Conservation (phyloP, 2,797 vertebrate genomes). For the Garrulus glandarius region DNA sequence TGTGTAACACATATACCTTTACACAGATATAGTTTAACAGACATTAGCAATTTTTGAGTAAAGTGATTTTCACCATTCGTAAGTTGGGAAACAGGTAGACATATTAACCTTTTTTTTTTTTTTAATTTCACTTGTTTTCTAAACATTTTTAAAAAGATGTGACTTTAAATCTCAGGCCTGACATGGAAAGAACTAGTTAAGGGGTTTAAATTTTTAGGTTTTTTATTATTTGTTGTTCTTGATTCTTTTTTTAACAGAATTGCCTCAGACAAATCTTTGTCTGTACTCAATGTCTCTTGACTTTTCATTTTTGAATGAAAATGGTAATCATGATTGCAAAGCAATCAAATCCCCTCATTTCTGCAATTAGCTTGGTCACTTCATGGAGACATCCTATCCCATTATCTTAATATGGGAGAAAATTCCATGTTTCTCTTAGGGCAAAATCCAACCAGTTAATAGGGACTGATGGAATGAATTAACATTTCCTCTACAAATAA, state of each 20-base stretch:
- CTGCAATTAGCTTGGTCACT: background rate
- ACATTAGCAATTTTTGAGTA: background rate
- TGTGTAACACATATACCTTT: background rate
- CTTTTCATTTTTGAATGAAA: background rate
- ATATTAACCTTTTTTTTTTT: background rate
- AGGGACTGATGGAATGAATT: background rate
- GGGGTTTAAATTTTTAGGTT: fast-evolving
- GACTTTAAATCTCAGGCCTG: background rate
- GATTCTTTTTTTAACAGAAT: background rate
- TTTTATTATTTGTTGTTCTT: background rate
- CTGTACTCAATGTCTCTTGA: background rate
- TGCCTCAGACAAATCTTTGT: background rate
- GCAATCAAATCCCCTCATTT: background rate
- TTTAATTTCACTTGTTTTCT: background rate
- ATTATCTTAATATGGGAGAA: background rate
- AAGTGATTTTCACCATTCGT: background rate
- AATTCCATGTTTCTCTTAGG: background rate
- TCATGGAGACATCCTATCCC: background rate
- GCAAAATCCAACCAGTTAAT: background rate
- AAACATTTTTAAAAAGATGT: background rate
- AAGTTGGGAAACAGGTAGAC: background rate
- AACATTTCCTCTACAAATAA: background rate
- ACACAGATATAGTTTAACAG: background rate
- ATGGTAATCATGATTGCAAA: background rate
- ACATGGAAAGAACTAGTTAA: background rate